Conservation (phyloP, 2,888 invertebrate species). For the Apodemia hepburni region DNA sequence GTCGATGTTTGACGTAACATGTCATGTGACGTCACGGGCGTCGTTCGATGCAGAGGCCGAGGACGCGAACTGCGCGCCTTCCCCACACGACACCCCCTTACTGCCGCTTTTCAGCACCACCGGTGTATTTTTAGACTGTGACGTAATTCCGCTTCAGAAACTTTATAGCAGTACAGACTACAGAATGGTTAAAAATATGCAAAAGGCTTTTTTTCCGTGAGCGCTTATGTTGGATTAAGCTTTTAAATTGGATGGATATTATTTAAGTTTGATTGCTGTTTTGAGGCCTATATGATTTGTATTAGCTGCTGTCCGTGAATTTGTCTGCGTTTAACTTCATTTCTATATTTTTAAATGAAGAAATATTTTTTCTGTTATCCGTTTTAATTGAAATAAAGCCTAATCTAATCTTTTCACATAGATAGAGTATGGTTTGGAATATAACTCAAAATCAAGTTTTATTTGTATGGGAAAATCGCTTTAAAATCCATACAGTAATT, state of each 20-base stretch:
- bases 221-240: not conserved
- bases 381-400: too few relatives aligned
- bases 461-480: too few relatives aligned
- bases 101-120: slow-evolving; percentile 46
- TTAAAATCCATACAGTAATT: too few relatives aligned
- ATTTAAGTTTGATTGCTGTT: not conserved
- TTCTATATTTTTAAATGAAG: not conserved
- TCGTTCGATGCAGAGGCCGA: slow-evolving; percentile 55
- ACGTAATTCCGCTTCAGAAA: slow-evolving; percentile 60
- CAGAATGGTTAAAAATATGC: slow-evolving; percentile 43
- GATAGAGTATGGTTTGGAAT: too few relatives aligned
- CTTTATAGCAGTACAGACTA: slow-evolving; percentile 43
- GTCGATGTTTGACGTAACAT: slow-evolving; percentile 72
- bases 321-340: not conserved
- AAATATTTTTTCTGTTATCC: too few relatives aligned
- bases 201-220: slow-evolving; percentile 29
- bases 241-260: not conserved
- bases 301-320: not conserved
- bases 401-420: too few relatives aligned
- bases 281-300: not conserved
- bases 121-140: slow-evolving; percentile 70
- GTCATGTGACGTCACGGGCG: slow-evolving; percentile 66
- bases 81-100: slow-evolving; percentile 44
- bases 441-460: too few relatives aligned
- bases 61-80: slow-evolving; percentile 41